Base-by-base conservation (phyloP, 2,797 vertebrate species). In the Hydrolagus colliei region DNA sequence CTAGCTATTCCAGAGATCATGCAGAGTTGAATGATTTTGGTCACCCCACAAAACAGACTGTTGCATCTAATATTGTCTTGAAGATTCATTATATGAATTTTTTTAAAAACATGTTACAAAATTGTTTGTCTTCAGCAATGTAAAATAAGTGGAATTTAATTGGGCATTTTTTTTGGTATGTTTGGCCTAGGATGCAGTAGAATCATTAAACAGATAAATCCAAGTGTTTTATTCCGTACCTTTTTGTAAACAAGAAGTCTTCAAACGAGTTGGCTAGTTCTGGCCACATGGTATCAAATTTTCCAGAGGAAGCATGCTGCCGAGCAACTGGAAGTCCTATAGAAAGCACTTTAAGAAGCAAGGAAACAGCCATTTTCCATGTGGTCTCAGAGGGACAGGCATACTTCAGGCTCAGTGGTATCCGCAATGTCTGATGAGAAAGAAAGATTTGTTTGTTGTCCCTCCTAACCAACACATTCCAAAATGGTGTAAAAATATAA, bases 181-280 rank as follows among this genome's bases (percentile, higher is more conserved):
- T 6, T 52, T 52, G 41, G 41, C 41, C 41, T 52, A 52, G 41
- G 41, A 52, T 52, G 41, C 41, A 52, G 41, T 52, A 52, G 41
- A 52, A 3, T 3, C 41, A 52, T 52, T 52, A 52, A 52, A 6
- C 41, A 52, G 41, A 52, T 0, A 52, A 52, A 52, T 52, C 27
- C 6, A 52, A 52, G 41, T 52, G 41, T 52, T 52, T 52, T 52
- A 52, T 52, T 52, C 41, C 6, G 41, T 52, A 98, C 98, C 98
- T 99, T 96, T 98, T 99, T 87, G 98, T 98, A 91, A 99, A 99
- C 86, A 99, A 95, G 90, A 99, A 99, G 90, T 99, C 97, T 93
- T 98, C 96, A 88, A 99, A 98, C 87, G 98, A 96, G 63, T 93
- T 95, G 16, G 97, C 97, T 89, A 99, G 90, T 90, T 98, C 97